phyloP scores from a whole-genome alignment of 1,140 invertebrate species.

The Ostrea edulis region DNA sequence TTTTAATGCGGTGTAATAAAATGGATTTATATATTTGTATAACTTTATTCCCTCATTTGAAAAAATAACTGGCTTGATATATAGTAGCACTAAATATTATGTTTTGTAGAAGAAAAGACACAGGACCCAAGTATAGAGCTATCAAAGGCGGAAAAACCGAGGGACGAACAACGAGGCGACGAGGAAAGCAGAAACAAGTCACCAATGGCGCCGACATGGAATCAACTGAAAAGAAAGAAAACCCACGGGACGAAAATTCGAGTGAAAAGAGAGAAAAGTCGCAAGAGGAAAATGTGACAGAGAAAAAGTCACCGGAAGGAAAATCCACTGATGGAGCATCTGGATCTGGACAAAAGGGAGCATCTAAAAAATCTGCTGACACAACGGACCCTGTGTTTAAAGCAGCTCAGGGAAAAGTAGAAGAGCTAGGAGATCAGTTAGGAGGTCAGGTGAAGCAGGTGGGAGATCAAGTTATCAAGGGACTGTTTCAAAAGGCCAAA shows the following conservation, averaged over 20 bases:
- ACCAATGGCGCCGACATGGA: neutral
- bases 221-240: neutral
- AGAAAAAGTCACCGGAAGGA: neutral
- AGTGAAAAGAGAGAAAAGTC: neutral
- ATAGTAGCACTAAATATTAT: too few species aligned
- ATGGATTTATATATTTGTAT: too few species aligned
- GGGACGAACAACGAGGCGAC: neutral
- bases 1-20: too few species aligned
- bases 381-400: neutral
- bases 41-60: too few species aligned
- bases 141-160: neutral
- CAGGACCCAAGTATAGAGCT: neutral
- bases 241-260: neutral
- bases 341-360: neutral
- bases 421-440: slow-evolving; percentile 5
- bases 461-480: neutral
- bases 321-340: neutral
- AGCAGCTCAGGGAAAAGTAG: slow-evolving; percentile 1
- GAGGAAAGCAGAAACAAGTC: neutral
- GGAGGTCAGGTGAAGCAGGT: slow-evolving; percentile 9
- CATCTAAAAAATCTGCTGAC: neutral
- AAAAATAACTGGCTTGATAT: too few species aligned
- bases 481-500: neutral
- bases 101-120: neutral
- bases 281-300: neutral